A percentile compares a stretch with the other conserved stretches of the same genome.
These are phyloP conservation scores for Mormyrus hasselquistii DNA, from an alignment of 2,797 vertebrate genomes.

Conservation along the genomic window DNA sequence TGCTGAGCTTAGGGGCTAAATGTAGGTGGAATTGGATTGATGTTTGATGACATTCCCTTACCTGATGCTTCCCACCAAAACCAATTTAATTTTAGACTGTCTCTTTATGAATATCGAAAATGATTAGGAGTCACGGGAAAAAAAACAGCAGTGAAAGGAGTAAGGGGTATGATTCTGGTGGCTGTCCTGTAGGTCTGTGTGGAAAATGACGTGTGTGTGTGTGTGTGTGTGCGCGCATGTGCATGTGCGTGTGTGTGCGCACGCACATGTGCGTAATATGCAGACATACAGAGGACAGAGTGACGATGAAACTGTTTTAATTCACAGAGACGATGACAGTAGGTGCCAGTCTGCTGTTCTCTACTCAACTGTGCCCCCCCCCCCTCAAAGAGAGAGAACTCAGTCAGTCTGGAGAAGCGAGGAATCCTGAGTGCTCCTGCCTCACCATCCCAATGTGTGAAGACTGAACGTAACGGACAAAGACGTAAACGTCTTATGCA, in stretches of 20 bases:
- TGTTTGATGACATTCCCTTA: slow-evolving; percentile 15
- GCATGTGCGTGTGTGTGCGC: not conserved
- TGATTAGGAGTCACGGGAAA: slow-evolving; percentile 10
- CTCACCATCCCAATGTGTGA: not conserved
- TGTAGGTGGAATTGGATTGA: slow-evolving; percentile 7
- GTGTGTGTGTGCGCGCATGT: not conserved
- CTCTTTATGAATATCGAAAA: slow-evolving; percentile 32
- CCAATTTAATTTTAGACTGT: slow-evolving; percentile 23
- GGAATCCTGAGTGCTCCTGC: not conserved
- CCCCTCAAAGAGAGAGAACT: not conserved
- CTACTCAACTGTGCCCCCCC: not conserved
- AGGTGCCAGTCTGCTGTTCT: not conserved
- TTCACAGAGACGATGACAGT: slow-evolving; percentile 10
- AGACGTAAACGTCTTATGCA: not conserved
- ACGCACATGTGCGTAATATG: not conserved
- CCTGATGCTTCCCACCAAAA: slow-evolving; percentile 19
- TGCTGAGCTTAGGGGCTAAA: slow-evolving; percentile 17
- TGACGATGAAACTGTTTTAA: slow-evolving; percentile 17
- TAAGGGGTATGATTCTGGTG: not conserved
- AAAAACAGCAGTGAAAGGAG: slow-evolving; percentile 9
- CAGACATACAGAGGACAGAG: not conserved
- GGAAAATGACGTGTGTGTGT: not conserved
- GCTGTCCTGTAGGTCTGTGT: not conserved
- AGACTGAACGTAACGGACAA: not conserved
- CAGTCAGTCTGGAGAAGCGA: slow-evolving; percentile 8